Evolutionary conservation across 2,888 invertebrate species (phyloP), one percentile per base, ranked within the genome.

Genomic region (Zele albiditarsus): DNA sequence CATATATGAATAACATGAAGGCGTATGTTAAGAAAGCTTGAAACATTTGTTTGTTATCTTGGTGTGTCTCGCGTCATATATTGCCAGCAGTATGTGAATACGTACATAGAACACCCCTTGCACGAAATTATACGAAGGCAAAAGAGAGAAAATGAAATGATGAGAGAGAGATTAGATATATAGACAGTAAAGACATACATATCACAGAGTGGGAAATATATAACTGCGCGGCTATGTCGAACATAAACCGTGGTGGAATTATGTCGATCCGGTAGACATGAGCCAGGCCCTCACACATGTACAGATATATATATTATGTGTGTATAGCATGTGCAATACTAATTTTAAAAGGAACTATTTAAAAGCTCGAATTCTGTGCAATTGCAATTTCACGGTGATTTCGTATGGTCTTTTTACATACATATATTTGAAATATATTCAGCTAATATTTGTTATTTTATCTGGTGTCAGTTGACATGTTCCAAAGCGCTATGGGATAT

Each of bases 241-340:
- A 77, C 77, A 75, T 85, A 86, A 86, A 86, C 84, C 82, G 79
- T 49, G 60, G 62, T 79, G 80, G 81, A 82, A 82, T 85, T 82
- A 84, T 82, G 82, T 80, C 78, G 80, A 78, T 79, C 76, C 79
- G 77, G 79, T 80, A 84, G 83, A 86, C 82, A 84, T 74, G 84
- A 82, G 82, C 82, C 85, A 86, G 86, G 81, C 82, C 31, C 68
- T 68, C 62, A 62, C 23, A 53, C 20, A 53, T 10, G 1, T 23
- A 53, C n/a, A n/a, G n/a, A 46, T 6, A 46, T 46, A 33, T 33
- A 33, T 8, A 46, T 46, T n/a, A n/a, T 46, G 14, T 46, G 46
- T 46, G n/a, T 46, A 16, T 46, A n/a, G 16, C 46, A 46, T 46
- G 46, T 63, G 27, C 31, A 69, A 57, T 58, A 20, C 49, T 31